Evolutionary conservation across 30 jellyfish, hydroid and myxozoan species (phyloP).

Genomic region (Morbakka virulenta): DNA sequence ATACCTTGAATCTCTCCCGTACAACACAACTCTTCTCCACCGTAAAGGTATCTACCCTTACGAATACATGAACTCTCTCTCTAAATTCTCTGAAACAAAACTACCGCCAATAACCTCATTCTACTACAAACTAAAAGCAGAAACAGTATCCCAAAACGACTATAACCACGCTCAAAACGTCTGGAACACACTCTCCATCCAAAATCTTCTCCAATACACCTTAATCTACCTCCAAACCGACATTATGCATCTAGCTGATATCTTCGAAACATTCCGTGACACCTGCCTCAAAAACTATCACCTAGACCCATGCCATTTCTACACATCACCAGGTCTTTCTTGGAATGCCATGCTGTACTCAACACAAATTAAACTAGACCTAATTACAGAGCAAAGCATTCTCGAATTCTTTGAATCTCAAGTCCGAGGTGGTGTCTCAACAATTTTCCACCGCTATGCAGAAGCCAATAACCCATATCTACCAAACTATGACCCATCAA

Average conservation of each 20-base stretch:
- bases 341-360: constrained; percentile 2
- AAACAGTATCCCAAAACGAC: constrained; percentile 13
- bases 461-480: too few relatives aligned
- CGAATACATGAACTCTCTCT: constrained; percentile 39
- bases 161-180: constrained; percentile 36
- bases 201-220: constrained; percentile 8
- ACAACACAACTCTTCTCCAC: constrained; percentile 19
- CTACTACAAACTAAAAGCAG: neutral
- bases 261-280: too few relatives aligned
- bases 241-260: neutral
- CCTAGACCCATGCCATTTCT: too few relatives aligned
- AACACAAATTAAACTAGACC: constrained; percentile 30
- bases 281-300: too few relatives aligned
- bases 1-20: too few relatives aligned
- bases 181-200: neutral
- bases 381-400: too few relatives aligned
- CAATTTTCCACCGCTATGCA: too few relatives aligned
- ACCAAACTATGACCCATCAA: constrained; percentile 9
- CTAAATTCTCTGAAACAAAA: too few relatives aligned
- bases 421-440: too few relatives aligned
- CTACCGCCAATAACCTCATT: constrained; percentile 10
- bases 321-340: too few relatives aligned
- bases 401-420: too few relatives aligned
- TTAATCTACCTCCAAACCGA: constrained; percentile 15
- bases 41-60: constrained; percentile 72